A percentile compares a stretch with the other conserved stretches of the same genome.
phyloP scores from a whole-genome alignment of 2,888 invertebrate species.

The Amblyjoppa proteus region DNA sequence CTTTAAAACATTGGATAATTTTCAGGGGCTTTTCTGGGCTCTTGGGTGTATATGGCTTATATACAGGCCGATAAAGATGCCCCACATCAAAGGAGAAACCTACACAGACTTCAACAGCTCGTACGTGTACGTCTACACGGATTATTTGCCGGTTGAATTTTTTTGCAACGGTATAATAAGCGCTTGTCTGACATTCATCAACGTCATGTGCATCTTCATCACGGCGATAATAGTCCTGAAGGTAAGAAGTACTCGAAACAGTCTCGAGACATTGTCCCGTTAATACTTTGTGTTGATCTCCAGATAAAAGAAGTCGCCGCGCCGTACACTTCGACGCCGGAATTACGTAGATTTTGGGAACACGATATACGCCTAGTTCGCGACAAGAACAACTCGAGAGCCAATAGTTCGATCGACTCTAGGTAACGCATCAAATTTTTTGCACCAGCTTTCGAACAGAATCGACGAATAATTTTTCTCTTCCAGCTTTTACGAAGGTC shows the following conservation, averaged over 20 bases:
- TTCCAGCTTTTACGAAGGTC: slow-evolving; percentile 86
- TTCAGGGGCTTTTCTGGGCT: slow-evolving; percentile 91
- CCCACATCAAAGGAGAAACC: slow-evolving; percentile 89
- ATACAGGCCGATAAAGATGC: slow-evolving; percentile 89
- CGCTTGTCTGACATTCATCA: slow-evolving; percentile 92
- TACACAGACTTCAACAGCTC: slow-evolving; percentile 87
- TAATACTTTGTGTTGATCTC: slow-evolving; percentile 45
- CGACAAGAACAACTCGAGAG: slow-evolving; percentile 85
- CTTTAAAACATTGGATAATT: background rate
- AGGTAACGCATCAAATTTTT: slow-evolving; percentile 71
- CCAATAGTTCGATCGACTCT: slow-evolving; percentile 80
- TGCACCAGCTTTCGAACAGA: background rate
- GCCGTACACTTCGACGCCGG: slow-evolving; percentile 91
- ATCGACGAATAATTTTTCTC: background rate
- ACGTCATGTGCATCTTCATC: slow-evolving; percentile 93
- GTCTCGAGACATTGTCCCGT: slow-evolving; percentile 2
- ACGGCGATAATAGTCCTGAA: slow-evolving; percentile 93
- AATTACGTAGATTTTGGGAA: slow-evolving; percentile 91
- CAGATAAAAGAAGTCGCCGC: slow-evolving; percentile 94
- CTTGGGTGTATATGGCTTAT: slow-evolving; percentile 90
- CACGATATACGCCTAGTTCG: slow-evolving; percentile 92
- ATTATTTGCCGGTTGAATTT: slow-evolving; percentile 92
- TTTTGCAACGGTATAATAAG: slow-evolving; percentile 93
- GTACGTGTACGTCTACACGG: slow-evolving; percentile 90
- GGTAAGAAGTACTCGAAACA: slow-evolving; percentile 78